phyloP scores from a whole-genome alignment of 2,797 vertebrate species.

The Neosilurus mollespiculum region DNA sequence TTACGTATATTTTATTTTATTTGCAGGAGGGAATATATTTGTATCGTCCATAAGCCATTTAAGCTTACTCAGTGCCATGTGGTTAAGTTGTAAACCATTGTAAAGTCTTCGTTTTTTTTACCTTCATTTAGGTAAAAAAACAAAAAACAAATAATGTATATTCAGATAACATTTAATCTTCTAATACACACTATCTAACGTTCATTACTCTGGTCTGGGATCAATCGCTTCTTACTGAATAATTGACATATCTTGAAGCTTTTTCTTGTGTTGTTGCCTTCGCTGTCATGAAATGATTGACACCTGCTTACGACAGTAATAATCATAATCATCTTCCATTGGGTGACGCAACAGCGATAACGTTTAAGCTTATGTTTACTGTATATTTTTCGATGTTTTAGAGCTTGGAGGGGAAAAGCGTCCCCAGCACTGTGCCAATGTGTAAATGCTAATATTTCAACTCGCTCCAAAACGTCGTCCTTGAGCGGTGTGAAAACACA shows the following conservation, averaged over 20 bases:
- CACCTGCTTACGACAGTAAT: background rate
- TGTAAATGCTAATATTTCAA: slow-evolving; percentile 3
- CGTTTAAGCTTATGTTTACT: slow-evolving; percentile 15
- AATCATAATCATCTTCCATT: background rate
- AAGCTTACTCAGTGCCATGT: slow-evolving; percentile 20
- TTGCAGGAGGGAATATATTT: slow-evolving; percentile 36
- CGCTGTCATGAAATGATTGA: slow-evolving; percentile 50
- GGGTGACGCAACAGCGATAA: slow-evolving; percentile 44
- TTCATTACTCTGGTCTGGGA: slow-evolving; percentile 46
- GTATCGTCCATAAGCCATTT: slow-evolving; percentile 37
- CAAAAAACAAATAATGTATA: slow-evolving; percentile 43
- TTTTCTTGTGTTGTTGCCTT: slow-evolving; percentile 63
- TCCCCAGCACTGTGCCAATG: slow-evolving; percentile 1
- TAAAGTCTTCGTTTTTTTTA: slow-evolving; percentile 34
- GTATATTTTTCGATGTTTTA: background rate
- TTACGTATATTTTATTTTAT: slow-evolving; percentile 34
- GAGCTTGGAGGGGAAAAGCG: slow-evolving; percentile 1
- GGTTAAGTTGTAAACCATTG: slow-evolving; percentile 25
- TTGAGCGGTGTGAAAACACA: slow-evolving; percentile 37
- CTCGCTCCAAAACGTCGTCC: background rate
- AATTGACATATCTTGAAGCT: slow-evolving; percentile 43
- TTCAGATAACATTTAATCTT: slow-evolving; percentile 52
- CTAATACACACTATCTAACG: slow-evolving; percentile 51
- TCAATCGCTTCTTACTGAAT: slow-evolving; percentile 56
- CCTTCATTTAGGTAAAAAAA: slow-evolving; percentile 24